Base-by-base conservation (phyloP, 2,113 vertebrate genomes). In the Misgurnus anguillicaudatus region DNA sequence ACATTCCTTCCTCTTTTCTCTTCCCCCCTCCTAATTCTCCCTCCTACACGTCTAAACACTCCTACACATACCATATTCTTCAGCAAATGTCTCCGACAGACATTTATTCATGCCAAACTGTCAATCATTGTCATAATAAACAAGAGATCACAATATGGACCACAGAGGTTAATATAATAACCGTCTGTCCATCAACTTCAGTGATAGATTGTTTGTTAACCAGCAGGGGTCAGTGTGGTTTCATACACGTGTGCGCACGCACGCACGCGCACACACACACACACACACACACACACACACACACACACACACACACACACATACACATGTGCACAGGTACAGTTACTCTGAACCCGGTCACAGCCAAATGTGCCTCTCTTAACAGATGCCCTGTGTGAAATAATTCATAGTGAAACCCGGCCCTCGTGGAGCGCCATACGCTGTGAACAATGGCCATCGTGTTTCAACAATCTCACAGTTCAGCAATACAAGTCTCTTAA, bases 151-250 rank as follows among this genome's bases (percentile, higher is more conserved):
- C 14, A 78, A 36, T 61, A 62, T 74, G 61, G 36, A 73, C 60
- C 7, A 41, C n/a, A 24, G 55, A 74, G 71, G 41, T 74, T 61
- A 60, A 74, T 60, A 74, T 62, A 62, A 74, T 74, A 61, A 47
- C 16, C 21, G 19, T 58, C 61, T 73, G n/a, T 76, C 79, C 13
- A 24, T 66, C 71, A 67, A n/a, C 19, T 0, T n/a, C 70, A 75
- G 45, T 45, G 70, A 58, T 39, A 9, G 63, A 60, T 9, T 53
- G 36, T 84, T 80, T 87, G 87, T 89, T 62, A 11, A 87, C 90
- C 91, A 92, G 88, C 85, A 93, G 92, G 91, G 87, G 92, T 90
- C 92, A 92, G 90, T 93, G 90, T 91, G 89, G 86, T 84, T 86
- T 89, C 87, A 82, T 62, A 85, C 70, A 88, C 80, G 58, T 82